phyloP scores from a whole-genome alignment of 2,888 invertebrate genomes.

The Hecatera dysodea region DNA sequence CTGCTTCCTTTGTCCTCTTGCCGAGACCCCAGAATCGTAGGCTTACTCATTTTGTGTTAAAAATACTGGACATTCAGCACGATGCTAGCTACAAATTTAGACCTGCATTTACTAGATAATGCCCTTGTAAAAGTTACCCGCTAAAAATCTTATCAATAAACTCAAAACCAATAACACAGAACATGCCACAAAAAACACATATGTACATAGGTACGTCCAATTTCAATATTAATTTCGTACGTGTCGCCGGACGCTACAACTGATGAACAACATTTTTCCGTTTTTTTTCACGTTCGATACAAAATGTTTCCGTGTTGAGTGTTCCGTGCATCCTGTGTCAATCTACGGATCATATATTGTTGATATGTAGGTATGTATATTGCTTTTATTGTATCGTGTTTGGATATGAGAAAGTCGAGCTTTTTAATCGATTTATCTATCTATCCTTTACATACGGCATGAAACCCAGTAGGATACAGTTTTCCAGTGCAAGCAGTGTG shows the following conservation, averaged over 20 bases:
- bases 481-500: no score
- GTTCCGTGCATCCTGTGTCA: constrained; percentile 13
- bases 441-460: no score
- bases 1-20: no score
- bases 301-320: constrained; percentile 22
- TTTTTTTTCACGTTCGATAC: constrained; percentile 21
- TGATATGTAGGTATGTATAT: no score
- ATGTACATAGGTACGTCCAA: constrained; percentile 1
- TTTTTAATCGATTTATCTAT: no score
- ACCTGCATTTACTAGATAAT: neutral
- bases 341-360: constrained; percentile 28
- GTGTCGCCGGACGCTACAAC: constrained; percentile 9
- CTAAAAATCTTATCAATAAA: neutral
- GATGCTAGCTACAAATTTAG: neutral
- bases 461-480: no score
- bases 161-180: neutral
- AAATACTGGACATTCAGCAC: neutral
- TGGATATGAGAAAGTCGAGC: constrained; percentile 3
- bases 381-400: neutral
- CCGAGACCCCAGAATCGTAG: no score
- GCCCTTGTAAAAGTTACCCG: neutral
- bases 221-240: constrained; percentile 18
- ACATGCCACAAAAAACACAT: neutral
- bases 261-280: constrained; percentile 10
- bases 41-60: no score